Conservation (phyloP, 2,797 vertebrate species). For the Chloroceryle inda region DNA sequence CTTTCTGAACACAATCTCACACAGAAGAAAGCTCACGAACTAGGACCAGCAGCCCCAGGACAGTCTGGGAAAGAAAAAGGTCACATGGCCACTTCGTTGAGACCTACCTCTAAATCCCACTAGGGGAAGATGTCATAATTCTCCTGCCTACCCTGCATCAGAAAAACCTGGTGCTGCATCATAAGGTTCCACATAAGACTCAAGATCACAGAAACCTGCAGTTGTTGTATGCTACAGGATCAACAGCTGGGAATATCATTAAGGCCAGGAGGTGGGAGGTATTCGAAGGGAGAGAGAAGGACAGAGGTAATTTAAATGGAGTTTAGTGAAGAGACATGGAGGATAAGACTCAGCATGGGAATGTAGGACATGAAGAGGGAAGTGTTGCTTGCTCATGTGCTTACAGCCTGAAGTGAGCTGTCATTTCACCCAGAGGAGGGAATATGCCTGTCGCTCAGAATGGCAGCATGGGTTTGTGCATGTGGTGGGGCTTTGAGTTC, state of each 20-base stretch:
- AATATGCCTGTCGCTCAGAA: neutral
- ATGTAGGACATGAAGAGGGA: neutral
- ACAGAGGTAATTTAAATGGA: neutral
- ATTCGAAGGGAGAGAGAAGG: neutral
- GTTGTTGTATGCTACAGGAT: neutral
- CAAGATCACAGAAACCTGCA: neutral
- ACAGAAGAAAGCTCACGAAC: neutral
- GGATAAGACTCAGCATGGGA: neutral
- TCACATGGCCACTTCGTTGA: neutral
- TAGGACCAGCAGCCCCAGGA: neutral
- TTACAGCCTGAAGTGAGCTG: neutral
- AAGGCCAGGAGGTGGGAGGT: constrained; percentile 32
- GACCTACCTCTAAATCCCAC: neutral
- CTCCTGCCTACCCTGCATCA: neutral
- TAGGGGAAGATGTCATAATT: neutral
- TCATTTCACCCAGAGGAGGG: neutral
- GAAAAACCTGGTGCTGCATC: neutral
- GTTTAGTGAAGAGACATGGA: neutral
- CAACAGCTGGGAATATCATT: neutral
- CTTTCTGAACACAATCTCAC: neutral
- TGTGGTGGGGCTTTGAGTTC: neutral
- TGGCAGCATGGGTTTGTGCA: neutral
- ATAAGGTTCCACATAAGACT: neutral
- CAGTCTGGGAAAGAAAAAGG: neutral
- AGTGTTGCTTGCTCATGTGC: neutral